Base-by-base conservation (phyloP, 2,797 vertebrate species). In the Pantherophis vulpinus region DNA sequence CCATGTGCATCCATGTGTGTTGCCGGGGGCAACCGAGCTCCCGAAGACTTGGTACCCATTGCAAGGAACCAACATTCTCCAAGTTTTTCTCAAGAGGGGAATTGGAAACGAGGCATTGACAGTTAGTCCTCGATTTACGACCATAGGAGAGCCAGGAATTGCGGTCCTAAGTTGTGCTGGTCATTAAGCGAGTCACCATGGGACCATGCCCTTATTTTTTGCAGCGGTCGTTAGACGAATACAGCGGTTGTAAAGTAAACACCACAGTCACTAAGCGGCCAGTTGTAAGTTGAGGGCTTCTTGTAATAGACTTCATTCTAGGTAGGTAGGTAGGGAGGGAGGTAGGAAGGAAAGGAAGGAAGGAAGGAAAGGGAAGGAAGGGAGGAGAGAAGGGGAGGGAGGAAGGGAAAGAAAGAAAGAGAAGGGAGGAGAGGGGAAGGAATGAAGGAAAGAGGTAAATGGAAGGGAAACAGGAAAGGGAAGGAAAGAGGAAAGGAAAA, bases 21-120 rank as follows among this genome's bases (percentile, higher is more conserved):
- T 90, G 92, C 92, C 89, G 87, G 60, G 89, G 54, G 88, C 92
- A 94, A 93, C 90, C 6, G 47, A 37, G 79, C 16, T 55, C 54
- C 23, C n/a, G 42, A 58, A 91, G 23, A n/a, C 4, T 32, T 25
- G 63, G 55, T 25, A 55, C 42, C 9, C 25, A 32, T 16, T 14
- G 55, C 9, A 25, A 27, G 32, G 25, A 54, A 60, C 14, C 9
- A 51, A 56, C 10, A 2, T 7, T 6, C 51, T 58, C 90, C 90
- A n/a, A 1, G 55, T 37, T 79, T 42, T 42, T 9, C 74, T 79
- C 74, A 10, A 42, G 18, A 42, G 32, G 32, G 0, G 70, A 23
- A 20, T 1, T 3, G 70, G n/a, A 16, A 42, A 79, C 32, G 3
- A 42, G 14, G 16, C 70, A 0, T 8, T 8, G 2, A 1, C n/a